Conservation (phyloP, 2,113 vertebrate species). For the Equus przewalskii region DNA sequence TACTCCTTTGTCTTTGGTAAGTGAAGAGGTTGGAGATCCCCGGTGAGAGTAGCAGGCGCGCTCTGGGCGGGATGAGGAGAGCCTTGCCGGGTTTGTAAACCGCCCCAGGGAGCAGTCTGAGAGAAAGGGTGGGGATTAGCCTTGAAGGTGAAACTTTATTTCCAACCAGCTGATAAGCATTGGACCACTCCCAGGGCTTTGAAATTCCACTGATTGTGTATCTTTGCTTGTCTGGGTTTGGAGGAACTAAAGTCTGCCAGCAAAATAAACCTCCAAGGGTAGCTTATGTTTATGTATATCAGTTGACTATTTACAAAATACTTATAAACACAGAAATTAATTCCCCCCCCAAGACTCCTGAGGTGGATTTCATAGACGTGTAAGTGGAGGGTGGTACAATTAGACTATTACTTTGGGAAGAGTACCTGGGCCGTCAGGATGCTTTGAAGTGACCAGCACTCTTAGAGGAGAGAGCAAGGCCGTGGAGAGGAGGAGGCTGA, state of each 20-base stretch:
- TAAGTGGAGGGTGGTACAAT: neutral
- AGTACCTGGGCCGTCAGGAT: neutral
- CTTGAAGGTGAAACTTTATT: slow-evolving; percentile 45
- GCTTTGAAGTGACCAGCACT: neutral
- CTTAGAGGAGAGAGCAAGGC: neutral
- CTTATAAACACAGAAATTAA: neutral
- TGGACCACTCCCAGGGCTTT: slow-evolving; percentile 32
- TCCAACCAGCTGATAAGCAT: neutral
- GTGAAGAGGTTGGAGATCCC: neutral
- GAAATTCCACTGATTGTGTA: slow-evolving; percentile 2
- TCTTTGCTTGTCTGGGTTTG: slow-evolving; percentile 59
- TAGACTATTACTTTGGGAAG: neutral
- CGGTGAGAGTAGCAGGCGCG: neutral
- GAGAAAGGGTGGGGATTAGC: neutral
- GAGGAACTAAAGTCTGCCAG: neutral
- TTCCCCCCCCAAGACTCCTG: neutral
- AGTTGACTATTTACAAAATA: neutral
- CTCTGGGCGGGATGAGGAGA: neutral
- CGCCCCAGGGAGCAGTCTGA: neutral
- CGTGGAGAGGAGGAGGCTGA: neutral
- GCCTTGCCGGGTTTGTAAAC: neutral
- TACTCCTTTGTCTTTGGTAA: neutral
- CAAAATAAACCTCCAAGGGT: neutral
- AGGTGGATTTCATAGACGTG: no score
- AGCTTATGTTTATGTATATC: neutral